phyloP scores from a whole-genome alignment of 1,140 invertebrate genomes.

The Pseudomyrmex cubaensis region DNA sequence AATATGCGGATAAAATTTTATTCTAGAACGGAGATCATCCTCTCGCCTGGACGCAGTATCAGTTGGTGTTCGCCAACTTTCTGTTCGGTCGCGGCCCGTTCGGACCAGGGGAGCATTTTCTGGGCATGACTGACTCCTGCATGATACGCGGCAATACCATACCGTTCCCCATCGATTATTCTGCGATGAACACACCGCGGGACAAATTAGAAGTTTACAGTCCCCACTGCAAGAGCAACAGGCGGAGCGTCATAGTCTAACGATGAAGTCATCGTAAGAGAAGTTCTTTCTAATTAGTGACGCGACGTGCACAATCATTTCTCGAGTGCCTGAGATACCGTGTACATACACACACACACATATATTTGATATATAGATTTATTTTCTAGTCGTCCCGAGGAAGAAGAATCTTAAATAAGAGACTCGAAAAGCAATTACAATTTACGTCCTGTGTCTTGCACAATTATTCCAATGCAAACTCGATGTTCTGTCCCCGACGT shows the following conservation, averaged over 20 bases:
- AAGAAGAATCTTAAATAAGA: not conserved
- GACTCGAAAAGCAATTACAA: too few species aligned
- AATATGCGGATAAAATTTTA: not conserved
- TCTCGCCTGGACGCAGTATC: conserved; percentile 88
- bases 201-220: conserved; percentile 89
- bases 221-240: conserved; percentile 88
- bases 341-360: not conserved
- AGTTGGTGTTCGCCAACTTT: conserved; percentile 90
- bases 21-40: conserved; percentile 89
- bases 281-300: conserved; percentile 49
- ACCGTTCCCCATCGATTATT: conserved; percentile 91
- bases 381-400: not conserved
- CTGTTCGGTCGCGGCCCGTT: conserved; percentile 89
- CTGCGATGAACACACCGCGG: conserved; percentile 89
- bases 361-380: conserved; percentile 21
- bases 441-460: not conserved
- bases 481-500: not conserved
- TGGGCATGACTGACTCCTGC: conserved; percentile 83
- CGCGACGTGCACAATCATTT: conserved; percentile 43
- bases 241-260: conserved; percentile 90
- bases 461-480: conserved; percentile 5
- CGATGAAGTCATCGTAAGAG: not conserved
- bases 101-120: conserved; percentile 90
- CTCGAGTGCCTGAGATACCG: conserved; percentile 38
- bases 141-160: conserved; percentile 64